Evolutionary conservation across 2,888 invertebrate species (phyloP), one percentile per base, ranked within the genome.

Genomic region (Netelia virgata): DNA sequence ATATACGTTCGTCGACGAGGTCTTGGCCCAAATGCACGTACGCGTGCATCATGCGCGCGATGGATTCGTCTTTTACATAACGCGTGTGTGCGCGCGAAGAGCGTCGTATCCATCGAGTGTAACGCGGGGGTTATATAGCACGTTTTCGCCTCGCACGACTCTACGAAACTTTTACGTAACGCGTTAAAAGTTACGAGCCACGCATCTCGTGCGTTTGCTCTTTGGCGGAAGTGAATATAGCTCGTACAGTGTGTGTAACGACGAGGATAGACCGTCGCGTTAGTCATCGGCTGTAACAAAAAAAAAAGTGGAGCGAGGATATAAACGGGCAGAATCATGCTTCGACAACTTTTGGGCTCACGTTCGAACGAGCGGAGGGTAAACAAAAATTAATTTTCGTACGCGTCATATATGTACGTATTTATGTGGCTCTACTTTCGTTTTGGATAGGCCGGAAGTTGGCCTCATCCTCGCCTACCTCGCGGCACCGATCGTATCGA

Each of bases 271-370:
- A n/a, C n/a, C n/a, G n/a, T 10, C 53, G n/a, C 53, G 64, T 14
- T 57, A 61, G 41, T 20, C 8, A 20, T 28, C 59, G 73, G 11
- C 3, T 10, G 53, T 20, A 59, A 63, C 36, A 36, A 53, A 20
- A 55, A 20, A 55, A 43, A 59, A 57, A 57, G 5, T 18, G 57
- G 57, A 16, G n/a, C 57, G 57, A 16, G 57, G 18, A 8, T 53
- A 36, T 36, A 53, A 53, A 53, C 53, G 53, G 8, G 53, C 6
- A 18, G 20, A 28, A 66, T 50, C 36, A 84, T 84, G 84, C 81
- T 84, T 59, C 84, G 81, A 64, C 84, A 84, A 70, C 84, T 84
- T 70, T 70, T 84, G 73, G 82, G 74, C 57, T 74, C 84, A n/a
- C 84, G 84, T 10, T 20, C 77, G 16, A 82, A 77, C 47, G 81